Base-by-base conservation (phyloP, 2,888 invertebrate species). In the Cephonodes hylas region DNA sequence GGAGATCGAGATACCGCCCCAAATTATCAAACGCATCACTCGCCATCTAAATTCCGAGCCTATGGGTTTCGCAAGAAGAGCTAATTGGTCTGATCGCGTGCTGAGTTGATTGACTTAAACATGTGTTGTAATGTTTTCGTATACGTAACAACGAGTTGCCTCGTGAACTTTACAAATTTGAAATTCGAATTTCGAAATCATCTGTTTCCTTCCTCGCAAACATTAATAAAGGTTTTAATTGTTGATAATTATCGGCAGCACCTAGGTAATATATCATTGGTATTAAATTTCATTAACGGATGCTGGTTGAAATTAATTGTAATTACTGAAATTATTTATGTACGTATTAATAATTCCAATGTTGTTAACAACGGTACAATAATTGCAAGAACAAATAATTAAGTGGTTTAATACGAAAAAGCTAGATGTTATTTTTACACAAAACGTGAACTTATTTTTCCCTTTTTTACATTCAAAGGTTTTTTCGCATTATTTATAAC, bases 241-340 rank as follows among this genome's bases (percentile, higher is more conserved):
- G 27, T 53, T 27, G 31, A 53, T 53, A 59, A 59, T 59, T 59
- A 59, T 25, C 44, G 18, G 10, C 15, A 23, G 27, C 25, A 48
- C 15, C 48, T 48, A 48, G 23, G 22, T 5, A 42, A 59, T 59
- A 59, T 44, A 59, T 59, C 58, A 42, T 59, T 59, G 42, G 44
- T 25, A 59, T 44, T 59, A 59, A 38, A 25, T 42, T 27, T 57
- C 18, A 44, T 23, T 18, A 58, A 42, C 44, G 58, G 58, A 59
- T 59, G 27, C 44, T 42, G 13, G 42, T 59, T 13, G 25, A 44
- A 59, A 42, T 42, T 44, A 59, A 59, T 18, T 31, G n/a, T 27
- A 3, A 25, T 8, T 18, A 18, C 15, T 8, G 25, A 25, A 58
- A 42, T 42, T 1, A 13, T 7, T 8, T 58, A 27, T 10, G 25